Percentiles rank a stretch among this genome's conserved stretches.
Evolutionary conservation across 2,797 vertebrate genomes (phyloP).

Genomic region (Acipenser transmontanus): DNA sequence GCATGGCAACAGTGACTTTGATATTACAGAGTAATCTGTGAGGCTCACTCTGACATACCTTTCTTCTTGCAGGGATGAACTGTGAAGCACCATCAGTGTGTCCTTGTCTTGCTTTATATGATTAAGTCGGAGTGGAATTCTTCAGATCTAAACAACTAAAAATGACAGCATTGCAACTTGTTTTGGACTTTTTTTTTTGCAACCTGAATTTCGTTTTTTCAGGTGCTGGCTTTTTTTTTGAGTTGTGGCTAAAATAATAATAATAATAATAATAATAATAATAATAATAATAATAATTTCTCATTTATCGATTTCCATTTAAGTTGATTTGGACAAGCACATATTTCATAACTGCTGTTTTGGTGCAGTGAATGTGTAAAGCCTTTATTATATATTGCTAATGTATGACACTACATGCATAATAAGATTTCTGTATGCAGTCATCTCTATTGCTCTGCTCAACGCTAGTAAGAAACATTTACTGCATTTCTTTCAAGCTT

Average conservation of each 20-base stretch:
- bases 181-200: slow-evolving; percentile 59
- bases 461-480: slow-evolving; percentile 48
- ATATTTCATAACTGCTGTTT: slow-evolving; percentile 4
- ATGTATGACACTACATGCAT: slow-evolving; percentile 47
- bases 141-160: slow-evolving; percentile 49
- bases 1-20: too few species aligned
- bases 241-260: slow-evolving; percentile 34
- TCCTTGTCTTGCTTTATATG: slow-evolving; percentile 61
- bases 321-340: slow-evolving; percentile 34
- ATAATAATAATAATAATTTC: slow-evolving; percentile 11
- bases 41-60: too few species aligned
- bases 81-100: slow-evolving; percentile 78
- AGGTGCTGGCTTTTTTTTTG: slow-evolving; percentile 34
- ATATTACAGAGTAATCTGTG: too few species aligned
- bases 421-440: slow-evolving; percentile 53
- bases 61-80: slow-evolving; percentile 83
- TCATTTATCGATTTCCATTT: slow-evolving; percentile 41
- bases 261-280: slow-evolving; percentile 13
- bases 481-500: slow-evolving; percentile 6
- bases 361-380: slow-evolving; percentile 20
- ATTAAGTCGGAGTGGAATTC: slow-evolving; percentile 67
- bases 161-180: slow-evolving; percentile 4
- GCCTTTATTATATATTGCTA: slow-evolving; percentile 40
- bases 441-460: slow-evolving; percentile 49
- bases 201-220: slow-evolving; percentile 38